Conservation (phyloP, 2,888 invertebrate genomes). For the Luperina testacea region DNA sequence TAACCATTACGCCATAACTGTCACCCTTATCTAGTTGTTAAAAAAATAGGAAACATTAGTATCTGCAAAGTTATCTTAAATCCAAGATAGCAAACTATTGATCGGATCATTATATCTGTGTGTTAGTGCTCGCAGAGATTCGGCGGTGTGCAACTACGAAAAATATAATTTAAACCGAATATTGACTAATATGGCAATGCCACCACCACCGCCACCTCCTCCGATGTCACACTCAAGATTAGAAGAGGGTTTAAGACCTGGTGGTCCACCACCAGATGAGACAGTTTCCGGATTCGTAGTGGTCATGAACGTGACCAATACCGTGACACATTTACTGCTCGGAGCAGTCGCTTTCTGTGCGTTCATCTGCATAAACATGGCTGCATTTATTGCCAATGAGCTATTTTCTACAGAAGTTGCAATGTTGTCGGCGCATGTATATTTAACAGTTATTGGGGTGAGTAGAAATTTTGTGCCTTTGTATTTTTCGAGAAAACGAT, state of each 20-base stretch:
- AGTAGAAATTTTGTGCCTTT: constrained; percentile 61
- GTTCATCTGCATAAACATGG: constrained; percentile 57
- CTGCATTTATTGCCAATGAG: not conserved
- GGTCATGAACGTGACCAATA: constrained; percentile 68
- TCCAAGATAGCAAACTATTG: constrained; percentile 37
- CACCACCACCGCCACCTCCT: constrained; percentile 52
- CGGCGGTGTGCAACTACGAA: constrained; percentile 4
- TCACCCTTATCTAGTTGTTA: constrained; percentile 42
- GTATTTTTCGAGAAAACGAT: not conserved
- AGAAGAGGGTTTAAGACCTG: constrained; percentile 48
- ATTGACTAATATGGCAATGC: constrained; percentile 49
- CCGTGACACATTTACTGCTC: constrained; percentile 71
- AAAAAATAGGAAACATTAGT: constrained; percentile 38
- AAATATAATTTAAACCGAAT: not conserved
- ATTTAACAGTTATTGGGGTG: constrained; percentile 78
- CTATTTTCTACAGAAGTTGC: not conserved
- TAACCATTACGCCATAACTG: constrained; percentile 32
- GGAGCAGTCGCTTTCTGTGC: constrained; percentile 71
- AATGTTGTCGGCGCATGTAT: constrained; percentile 71
- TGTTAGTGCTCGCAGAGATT: constrained; percentile 21
- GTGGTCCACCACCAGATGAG: constrained; percentile 28
- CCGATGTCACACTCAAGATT: constrained; percentile 45
- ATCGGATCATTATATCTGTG: constrained; percentile 10
- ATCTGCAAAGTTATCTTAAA: constrained; percentile 52
- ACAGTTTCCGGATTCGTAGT: constrained; percentile 50